Evolutionary conservation across 2,888 invertebrate genomes (phyloP).

Genomic region (Axea sp.): DNA sequence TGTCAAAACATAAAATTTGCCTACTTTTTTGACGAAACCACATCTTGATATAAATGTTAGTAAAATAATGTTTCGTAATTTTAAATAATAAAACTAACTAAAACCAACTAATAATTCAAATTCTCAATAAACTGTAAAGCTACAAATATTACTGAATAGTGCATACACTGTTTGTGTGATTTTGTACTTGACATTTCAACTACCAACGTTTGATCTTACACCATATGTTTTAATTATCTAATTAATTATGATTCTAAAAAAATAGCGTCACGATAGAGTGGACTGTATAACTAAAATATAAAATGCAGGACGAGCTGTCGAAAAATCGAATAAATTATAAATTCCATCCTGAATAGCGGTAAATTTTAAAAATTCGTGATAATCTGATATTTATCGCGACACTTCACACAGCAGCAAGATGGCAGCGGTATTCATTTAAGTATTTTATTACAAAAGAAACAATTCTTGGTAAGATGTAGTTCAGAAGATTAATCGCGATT

Average conservation of each 20-base stretch:
- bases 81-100: too few species aligned
- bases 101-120: too few species aligned
- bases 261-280: conserved; percentile 12
- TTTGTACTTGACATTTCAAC: conserved; percentile 3
- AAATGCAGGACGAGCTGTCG: conserved; percentile 40
- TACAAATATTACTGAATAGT: too few species aligned
- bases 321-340: conserved; percentile 22
- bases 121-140: too few species aligned
- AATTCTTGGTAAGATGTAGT: conserved; percentile 71
- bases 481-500: conserved; percentile 45
- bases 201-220: not conserved
- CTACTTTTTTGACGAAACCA: too few species aligned
- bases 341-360: conserved; percentile 17
- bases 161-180: not conserved
- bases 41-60: too few species aligned
- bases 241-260: not conserved
- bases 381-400: conserved; percentile 24
- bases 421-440: conserved; percentile 79
- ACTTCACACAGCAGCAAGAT: conserved; percentile 81
- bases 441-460: conserved; percentile 43
- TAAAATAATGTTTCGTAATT: too few species aligned
- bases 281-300: conserved; percentile 16
- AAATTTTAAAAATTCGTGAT: conserved; percentile 19
- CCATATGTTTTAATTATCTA: not conserved
- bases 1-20: too few species aligned